These are phyloP conservation scores for Mesochorus sp. DNA, from an alignment of 2,888 invertebrate species.

Conservation along the genomic window DNA sequence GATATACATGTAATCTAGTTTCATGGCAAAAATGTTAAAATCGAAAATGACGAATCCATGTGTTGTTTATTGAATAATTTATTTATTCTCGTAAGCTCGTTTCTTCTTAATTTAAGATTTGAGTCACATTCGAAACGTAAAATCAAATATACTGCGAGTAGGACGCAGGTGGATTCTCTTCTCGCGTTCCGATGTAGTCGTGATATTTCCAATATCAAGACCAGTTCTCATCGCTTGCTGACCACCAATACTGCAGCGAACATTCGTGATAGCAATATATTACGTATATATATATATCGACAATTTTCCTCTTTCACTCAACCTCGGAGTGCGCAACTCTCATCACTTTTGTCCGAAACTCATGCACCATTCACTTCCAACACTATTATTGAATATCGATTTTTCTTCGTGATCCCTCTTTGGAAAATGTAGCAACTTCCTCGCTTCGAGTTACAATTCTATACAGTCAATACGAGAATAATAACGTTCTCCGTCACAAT, in stretches of 20 bases:
- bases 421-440: too few relatives aligned
- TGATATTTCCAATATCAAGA: constrained; percentile 42
- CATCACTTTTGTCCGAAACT: constrained; percentile 32
- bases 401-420: constrained; percentile 9
- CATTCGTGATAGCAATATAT: neutral
- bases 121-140: neutral
- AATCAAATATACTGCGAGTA: neutral
- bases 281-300: neutral
- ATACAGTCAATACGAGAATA: too few relatives aligned
- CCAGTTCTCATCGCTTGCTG: constrained; percentile 5
- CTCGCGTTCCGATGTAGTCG: neutral
- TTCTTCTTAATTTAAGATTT: too few relatives aligned
- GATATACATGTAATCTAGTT: too few relatives aligned
- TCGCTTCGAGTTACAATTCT: too few relatives aligned
- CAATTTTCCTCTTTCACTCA: constrained; percentile 14
- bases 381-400: constrained; percentile 51
- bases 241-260: constrained; percentile 7
- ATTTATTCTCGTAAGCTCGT: too few relatives aligned
- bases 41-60: too few relatives aligned
- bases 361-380: constrained; percentile 28
- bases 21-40: too few relatives aligned
- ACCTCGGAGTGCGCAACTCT: constrained; percentile 10
- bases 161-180: neutral
- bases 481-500: neutral
- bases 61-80: too few relatives aligned